phyloP scores from a whole-genome alignment of 1,140 invertebrate genomes.

The Plutomurus gul region DNA sequence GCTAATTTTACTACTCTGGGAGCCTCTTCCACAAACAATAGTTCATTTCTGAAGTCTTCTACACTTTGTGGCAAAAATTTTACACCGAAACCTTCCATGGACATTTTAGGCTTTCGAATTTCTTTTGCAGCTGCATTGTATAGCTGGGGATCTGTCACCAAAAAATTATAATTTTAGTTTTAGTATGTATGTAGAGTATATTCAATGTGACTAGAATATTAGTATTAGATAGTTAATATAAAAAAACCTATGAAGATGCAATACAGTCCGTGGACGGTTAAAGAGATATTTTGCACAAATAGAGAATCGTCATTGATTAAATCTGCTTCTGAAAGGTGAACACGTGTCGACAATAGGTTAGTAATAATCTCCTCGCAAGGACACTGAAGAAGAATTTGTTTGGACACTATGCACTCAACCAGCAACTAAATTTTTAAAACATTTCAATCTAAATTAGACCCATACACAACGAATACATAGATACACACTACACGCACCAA shows the following conservation, averaged over 20 bases:
- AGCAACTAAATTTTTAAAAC: constrained; percentile 38
- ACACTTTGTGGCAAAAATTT: constrained; percentile 31
- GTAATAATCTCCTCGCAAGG: constrained; percentile 31
- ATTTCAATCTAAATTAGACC: background rate
- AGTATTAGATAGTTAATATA: background rate
- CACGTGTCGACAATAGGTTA: constrained; percentile 14
- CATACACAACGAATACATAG: background rate
- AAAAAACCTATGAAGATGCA: constrained; percentile 49
- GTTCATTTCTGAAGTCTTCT: constrained; percentile 33
- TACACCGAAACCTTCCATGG: constrained; percentile 14
- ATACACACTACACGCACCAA: background rate
- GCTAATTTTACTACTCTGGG: constrained; percentile 37
- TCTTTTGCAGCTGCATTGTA: constrained; percentile 44
- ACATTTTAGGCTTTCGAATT: constrained; percentile 41
- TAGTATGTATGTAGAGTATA: background rate
- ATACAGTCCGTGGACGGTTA: constrained; percentile 32
- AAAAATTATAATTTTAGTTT: background rate
- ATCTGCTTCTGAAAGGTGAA: constrained; percentile 7
- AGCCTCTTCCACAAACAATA: constrained; percentile 41
- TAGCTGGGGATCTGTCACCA: constrained; percentile 49
- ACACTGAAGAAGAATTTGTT: constrained; percentile 36
- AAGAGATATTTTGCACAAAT: constrained; percentile 33
- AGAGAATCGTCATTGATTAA: background rate
- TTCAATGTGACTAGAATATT: too few species aligned
- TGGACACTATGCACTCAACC: constrained; percentile 41